phyloP scores from a whole-genome alignment of 53 echinoderm and acorn worm species.

The Crossaster papposus region DNA sequence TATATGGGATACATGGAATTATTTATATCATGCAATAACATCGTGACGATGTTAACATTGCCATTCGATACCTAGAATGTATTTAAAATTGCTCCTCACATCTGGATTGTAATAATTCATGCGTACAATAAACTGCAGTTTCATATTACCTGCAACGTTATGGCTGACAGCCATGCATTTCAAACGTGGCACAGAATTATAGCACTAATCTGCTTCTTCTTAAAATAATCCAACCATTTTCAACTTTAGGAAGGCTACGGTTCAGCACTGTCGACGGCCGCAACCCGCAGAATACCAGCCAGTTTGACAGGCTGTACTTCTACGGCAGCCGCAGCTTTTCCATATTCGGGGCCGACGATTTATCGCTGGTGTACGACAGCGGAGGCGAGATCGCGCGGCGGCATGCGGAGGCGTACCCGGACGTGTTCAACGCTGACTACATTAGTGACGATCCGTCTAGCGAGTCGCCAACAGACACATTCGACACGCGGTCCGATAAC shows the following conservation, averaged over 20 bases:
- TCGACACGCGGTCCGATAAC: conserved; percentile 66
- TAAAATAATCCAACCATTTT: conserved; percentile 27
- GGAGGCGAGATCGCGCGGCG: conserved; percentile 71
- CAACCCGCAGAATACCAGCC: conserved; percentile 34
- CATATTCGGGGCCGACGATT: conserved; percentile 65
- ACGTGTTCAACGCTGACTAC: conserved; percentile 74
- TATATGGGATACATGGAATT: too few species aligned
- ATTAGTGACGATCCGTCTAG: neutral
- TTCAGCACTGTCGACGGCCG: conserved; percentile 76
- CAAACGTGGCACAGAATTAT: too few species aligned
- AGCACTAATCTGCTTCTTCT: too few species aligned
- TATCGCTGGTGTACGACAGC: conserved; percentile 75
- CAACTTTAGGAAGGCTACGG: conserved; percentile 74
- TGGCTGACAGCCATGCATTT: too few species aligned
- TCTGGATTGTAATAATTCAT: too few species aligned
- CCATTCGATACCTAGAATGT: too few species aligned
- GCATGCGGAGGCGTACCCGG: conserved; percentile 60
- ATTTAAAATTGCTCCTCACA: too few species aligned
- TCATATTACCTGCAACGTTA: too few species aligned
- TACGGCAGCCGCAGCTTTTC: conserved; percentile 77
- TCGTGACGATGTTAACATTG: too few species aligned
- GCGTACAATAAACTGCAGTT: too few species aligned
- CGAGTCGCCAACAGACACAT: conserved; percentile 28
- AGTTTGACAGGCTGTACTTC: conserved; percentile 68
- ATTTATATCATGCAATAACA: too few species aligned